A percentile compares a stretch with the other conserved stretches of the same genome.
Conservation (phyloP, 2,797 vertebrate species). For the Eospalax fontanierii region DNA sequence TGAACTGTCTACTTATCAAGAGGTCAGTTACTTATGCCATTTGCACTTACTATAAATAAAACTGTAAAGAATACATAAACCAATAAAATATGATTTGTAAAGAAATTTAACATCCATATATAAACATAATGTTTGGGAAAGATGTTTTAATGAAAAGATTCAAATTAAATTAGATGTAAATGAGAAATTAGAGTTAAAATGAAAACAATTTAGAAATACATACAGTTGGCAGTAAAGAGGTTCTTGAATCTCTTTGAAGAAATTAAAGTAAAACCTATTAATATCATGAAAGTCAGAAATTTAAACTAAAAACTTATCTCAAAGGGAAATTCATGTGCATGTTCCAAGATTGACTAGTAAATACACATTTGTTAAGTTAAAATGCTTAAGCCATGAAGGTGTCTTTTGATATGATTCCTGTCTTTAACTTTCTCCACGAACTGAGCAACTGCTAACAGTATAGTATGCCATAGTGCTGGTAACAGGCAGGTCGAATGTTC, state of each 20-base stretch:
- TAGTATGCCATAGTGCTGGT: background rate
- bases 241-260: background rate
- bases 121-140: conserved; percentile 32
- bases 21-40: background rate
- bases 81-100: background rate
- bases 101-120: background rate
- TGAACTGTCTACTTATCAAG: background rate
- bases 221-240: background rate
- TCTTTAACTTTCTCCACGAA: background rate
- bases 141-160: background rate
- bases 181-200: background rate
- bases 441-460: no score
- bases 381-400: no score
- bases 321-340: background rate
- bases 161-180: background rate
- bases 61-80: background rate
- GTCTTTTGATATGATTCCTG: background rate
- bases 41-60: conserved; percentile 5
- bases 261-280: background rate
- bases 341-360: background rate
- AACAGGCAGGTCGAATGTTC: rapidly evolving
- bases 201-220: background rate
- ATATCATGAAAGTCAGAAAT: background rate
- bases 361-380: background rate
- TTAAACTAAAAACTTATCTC: background rate